These are phyloP conservation scores for Rhagoletis zephyria DNA, from an alignment of 1,140 invertebrate species.

Conservation along the genomic window DNA sequence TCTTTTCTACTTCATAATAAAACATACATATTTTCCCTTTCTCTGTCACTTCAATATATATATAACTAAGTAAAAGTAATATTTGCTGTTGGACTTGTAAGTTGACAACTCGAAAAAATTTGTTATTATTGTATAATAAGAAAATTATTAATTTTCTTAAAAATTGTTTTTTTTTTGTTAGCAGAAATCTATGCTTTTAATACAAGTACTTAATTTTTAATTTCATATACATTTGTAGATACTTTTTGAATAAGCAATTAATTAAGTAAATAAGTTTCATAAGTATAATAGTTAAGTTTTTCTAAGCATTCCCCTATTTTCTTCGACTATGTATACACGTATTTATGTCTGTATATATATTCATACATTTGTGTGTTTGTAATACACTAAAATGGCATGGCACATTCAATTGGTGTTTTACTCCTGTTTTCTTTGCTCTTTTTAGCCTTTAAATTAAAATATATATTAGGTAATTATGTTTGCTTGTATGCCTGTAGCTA, in stretches of 20 bases:
- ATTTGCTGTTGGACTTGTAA: slow-evolving; percentile 4
- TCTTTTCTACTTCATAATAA: neutral
- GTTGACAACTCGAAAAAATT: neutral
- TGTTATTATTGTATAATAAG: neutral
- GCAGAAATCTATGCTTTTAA: too few relatives aligned
- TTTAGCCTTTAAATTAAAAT: neutral
- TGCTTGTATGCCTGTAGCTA: neutral
- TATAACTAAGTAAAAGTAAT: slow-evolving; percentile 38
- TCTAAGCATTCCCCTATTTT: slow-evolving; percentile 24
- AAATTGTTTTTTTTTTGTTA: too few relatives aligned
- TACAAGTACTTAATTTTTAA: too few relatives aligned
- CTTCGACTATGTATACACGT: neutral
- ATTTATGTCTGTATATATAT: slow-evolving; percentile 30
- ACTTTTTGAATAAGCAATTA: too few relatives aligned
- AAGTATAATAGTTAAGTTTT: neutral
- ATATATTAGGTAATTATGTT: neutral
- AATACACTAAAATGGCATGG: slow-evolving; percentile 38
- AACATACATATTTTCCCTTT: slow-evolving; percentile 27
- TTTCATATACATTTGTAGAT: too few relatives aligned
- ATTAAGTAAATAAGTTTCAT: neutral
- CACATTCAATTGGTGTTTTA: slow-evolving; percentile 52
- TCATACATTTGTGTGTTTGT: neutral
- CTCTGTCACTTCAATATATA: slow-evolving; percentile 45
- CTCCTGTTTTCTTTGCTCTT: neutral
- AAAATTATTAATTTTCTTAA: neutral